A percentile compares a stretch with the other conserved stretches of the same genome.
Evolutionary conservation across 2,113 vertebrate species (phyloP).

Genomic region (Baryphthengus martii): DNA sequence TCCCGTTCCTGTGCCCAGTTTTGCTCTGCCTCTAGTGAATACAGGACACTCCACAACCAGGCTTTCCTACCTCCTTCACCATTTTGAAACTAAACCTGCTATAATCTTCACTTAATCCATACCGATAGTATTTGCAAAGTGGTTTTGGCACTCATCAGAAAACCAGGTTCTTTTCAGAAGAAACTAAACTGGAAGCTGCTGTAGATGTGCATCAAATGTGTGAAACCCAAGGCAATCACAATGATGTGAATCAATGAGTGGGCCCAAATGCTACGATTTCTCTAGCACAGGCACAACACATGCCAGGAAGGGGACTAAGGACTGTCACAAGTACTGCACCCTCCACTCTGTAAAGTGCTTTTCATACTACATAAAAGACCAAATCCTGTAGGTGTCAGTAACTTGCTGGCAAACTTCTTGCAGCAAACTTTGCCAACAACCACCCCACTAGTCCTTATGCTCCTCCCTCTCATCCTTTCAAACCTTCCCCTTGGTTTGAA

Average conservation of each 20-base stretch:
- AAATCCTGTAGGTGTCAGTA: not conserved
- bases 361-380: not conserved
- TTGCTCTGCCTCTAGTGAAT: not conserved
- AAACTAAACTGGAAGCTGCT: not conserved
- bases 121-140: not conserved
- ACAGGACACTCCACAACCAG: not conserved
- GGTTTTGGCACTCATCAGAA: not conserved
- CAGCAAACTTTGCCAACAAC: not conserved
- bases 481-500: not conserved
- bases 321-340: not conserved
- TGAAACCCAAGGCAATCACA: not conserved
- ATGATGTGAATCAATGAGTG: not conserved
- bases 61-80: not conserved
- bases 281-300: not conserved
- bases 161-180: not conserved
- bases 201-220: not conserved
- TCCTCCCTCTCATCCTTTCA: not conserved
- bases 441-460: not conserved
- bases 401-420: too few relatives aligned
- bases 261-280: not conserved
- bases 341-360: not conserved
- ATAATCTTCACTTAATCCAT: not conserved
- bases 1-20: not conserved
- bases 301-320: not conserved
- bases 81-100: not conserved